Base-by-base conservation (phyloP, 2,888 invertebrate species). In the Phaonia tiefii region DNA sequence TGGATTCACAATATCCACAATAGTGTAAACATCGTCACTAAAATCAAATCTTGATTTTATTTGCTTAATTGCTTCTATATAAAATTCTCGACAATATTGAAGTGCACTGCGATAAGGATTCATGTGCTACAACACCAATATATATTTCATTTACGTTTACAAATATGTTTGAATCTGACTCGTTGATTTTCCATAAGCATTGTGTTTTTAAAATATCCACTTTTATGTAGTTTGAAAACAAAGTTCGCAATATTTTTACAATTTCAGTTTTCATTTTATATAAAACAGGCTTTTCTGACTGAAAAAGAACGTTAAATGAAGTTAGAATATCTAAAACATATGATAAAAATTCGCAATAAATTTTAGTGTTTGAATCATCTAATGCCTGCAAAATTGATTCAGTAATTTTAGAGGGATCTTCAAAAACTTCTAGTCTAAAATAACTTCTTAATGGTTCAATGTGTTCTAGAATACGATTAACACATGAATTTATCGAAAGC, bases 371-470 rank as follows among this genome's bases (percentile, higher is more conserved):
- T n/a, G n/a, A n/a, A n/a, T n/a, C n/a, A n/a, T n/a, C n/a, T n/a
- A n/a, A 42, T 56, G 42, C 56, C 8, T 10, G 37, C 25, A 70
- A 39, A 22, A 71, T 71, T 1, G 58, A 71, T 26, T 71, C 60
- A 13, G 60, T n/a, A n/a, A n/a, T n/a, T n/a, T n/a, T n/a, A n/a
- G n/a, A n/a, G n/a, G n/a, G n/a, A n/a, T n/a, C n/a, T n/a, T 72
- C 15, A 22, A 17, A 13, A 60, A 72, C 46, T n/a, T n/a, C n/a
- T n/a, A n/a, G n/a, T n/a, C n/a, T n/a, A n/a, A n/a, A n/a, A n/a
- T 46, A 70, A 11, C 44, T 20, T 72, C 60, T 60, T 72, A 63
- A 54, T 42, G 31, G 15, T 54, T 74, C 56, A 22, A 56, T 63
- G 15, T 72, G 72, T 20, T 71, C 60, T 8, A 49, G 11, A 49